Conservation (phyloP, 1,140 invertebrate species). For the Catajapyx aquilonaris region DNA sequence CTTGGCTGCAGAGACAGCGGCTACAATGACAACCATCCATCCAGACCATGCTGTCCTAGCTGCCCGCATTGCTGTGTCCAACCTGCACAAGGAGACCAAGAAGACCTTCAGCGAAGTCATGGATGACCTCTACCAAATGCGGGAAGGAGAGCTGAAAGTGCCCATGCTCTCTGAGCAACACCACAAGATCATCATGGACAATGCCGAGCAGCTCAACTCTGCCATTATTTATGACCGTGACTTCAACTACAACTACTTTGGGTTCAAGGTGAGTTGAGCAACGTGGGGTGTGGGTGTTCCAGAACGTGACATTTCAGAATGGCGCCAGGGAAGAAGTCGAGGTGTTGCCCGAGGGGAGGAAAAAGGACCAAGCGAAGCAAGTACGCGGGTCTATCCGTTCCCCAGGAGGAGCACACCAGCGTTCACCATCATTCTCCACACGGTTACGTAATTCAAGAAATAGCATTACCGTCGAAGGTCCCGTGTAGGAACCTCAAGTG, state of each 20-base stretch:
- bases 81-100: slow-evolving; percentile 92
- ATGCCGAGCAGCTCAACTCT: slow-evolving; percentile 80
- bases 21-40: slow-evolving; percentile 88
- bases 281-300: too few relatives aligned
- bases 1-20: slow-evolving; percentile 87
- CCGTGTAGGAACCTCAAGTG: too few relatives aligned
- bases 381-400: too few relatives aligned
- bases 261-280: slow-evolving; percentile 55
- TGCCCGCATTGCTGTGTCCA: slow-evolving; percentile 87
- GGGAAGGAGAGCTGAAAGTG: slow-evolving; percentile 33
- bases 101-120: slow-evolving; percentile 85
- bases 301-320: too few relatives aligned
- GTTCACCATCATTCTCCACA: too few relatives aligned
- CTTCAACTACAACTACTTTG: slow-evolving; percentile 96
- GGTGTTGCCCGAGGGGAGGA: too few relatives aligned
- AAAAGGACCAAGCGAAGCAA: too few relatives aligned
- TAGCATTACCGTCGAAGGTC: too few relatives aligned
- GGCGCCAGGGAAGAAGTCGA: too few relatives aligned
- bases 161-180: slow-evolving; percentile 75
- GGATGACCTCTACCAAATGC: slow-evolving; percentile 56
- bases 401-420: too few relatives aligned
- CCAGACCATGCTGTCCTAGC: slow-evolving; percentile 93
- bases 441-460: too few relatives aligned
- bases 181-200: slow-evolving; percentile 62
- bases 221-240: slow-evolving; percentile 95